Base-by-base conservation (phyloP, 1,140 invertebrate genomes). In the Eriocheir sinensis region DNA sequence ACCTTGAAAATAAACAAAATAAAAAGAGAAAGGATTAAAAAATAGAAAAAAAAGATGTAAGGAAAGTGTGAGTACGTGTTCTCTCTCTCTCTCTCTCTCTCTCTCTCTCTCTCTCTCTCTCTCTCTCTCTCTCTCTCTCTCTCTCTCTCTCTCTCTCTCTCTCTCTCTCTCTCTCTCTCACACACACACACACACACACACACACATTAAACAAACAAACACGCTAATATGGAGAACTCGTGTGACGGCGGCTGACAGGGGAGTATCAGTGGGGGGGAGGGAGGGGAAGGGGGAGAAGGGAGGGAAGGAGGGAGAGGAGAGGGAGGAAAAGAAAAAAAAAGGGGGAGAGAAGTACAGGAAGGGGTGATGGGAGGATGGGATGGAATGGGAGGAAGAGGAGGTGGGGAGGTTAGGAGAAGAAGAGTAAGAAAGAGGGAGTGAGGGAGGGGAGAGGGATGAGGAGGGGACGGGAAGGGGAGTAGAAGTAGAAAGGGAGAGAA, bases 91-190 rank as follows among this genome's bases (percentile, higher is more conserved):
- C n/a, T n/a, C n/a, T n/a, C n/a, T n/a, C 60, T n/a, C n/a, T n/a
- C 60, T n/a, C 60, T n/a, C 60, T 72, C 60, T 72, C 60, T 72
- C 60, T 72, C 60, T 72, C 60, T n/a, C 60, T 72, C 60, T 72
- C 60, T 15, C 60, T 72, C 60, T 72, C 80, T 36, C 81, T 83
- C 81, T 83, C 81, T 83, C 81, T 83, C 81, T 83, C 81, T 38
- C 81, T 83, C 81, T 38, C 81, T 83, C 81, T 38, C 81, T 83
- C 81, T 38, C 81, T 53, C 48, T 53, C 48, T 53, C 48, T 53
- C 48, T 53, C 48, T 53, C 12, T 53, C 21, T 17, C 48, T 53
- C n/a, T n/a, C n/a, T n/a, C n/a, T n/a, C n/a, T 9, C 12, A 53
- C 12, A 0, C 12, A 53, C 2, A 17, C 12, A 53, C 12, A 1